Conservation (phyloP, 2,113 vertebrate genomes). For the Cyphomyrus plagiostoma region DNA sequence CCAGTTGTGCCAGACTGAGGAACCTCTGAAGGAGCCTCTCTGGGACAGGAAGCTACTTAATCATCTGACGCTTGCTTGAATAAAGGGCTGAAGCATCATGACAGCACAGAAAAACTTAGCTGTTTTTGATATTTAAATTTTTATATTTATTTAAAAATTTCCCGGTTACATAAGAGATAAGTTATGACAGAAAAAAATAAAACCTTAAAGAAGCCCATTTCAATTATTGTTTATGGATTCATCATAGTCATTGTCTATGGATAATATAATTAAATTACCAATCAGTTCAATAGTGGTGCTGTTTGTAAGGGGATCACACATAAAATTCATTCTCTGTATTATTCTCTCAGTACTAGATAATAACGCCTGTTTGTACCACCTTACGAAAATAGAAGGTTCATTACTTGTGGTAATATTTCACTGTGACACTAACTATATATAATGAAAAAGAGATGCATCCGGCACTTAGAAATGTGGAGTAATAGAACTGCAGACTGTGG, state of each 20-base stretch:
- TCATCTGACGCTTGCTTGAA: background rate
- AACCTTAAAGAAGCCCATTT: background rate
- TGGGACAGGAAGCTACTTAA: background rate
- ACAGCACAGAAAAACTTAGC: background rate
- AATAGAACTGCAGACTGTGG: background rate
- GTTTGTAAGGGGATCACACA: background rate
- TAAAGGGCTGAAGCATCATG: background rate
- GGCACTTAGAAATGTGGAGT: background rate
- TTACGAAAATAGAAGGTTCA: background rate
- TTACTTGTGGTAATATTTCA: background rate
- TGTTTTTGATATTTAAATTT: background rate
- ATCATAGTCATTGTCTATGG: background rate
- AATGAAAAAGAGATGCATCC: background rate
- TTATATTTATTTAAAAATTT: background rate
- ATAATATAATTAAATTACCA: background rate
- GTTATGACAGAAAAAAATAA: background rate
- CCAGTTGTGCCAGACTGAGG: conserved; percentile 6
- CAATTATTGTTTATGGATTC: background rate
- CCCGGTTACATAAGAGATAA: background rate
- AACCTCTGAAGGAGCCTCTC: conserved; percentile 22
- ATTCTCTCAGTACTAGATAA: background rate
- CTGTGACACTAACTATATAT: background rate
- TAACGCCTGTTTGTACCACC: background rate
- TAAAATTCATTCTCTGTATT: background rate
- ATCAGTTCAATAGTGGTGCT: background rate